Percentiles rank a stretch among this genome's conserved stretches.
Evolutionary conservation across 1,140 invertebrate genomes (phyloP).

Genomic region (Venustaconcha ellipsiformis): DNA sequence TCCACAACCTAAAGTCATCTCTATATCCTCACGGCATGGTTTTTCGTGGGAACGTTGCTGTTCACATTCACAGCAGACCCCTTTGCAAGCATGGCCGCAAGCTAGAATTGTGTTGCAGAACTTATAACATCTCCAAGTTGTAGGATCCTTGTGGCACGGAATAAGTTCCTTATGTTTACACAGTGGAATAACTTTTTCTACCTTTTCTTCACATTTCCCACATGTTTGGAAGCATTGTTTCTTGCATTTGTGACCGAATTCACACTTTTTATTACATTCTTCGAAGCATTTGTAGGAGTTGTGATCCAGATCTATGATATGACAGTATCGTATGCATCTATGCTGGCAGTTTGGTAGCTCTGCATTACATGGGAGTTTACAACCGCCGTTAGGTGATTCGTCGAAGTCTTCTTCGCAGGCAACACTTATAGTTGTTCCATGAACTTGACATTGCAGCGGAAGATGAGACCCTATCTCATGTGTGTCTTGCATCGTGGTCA

Average conservation of each 20-base stretch:
- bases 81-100: slow-evolving; percentile 75
- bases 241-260: slow-evolving; percentile 40
- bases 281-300: slow-evolving; percentile 37
- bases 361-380: slow-evolving; percentile 51
- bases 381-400: slow-evolving; percentile 62
- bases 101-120: slow-evolving; percentile 20
- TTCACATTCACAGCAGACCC: slow-evolving; percentile 74
- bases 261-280: slow-evolving; percentile 44
- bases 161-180: slow-evolving; percentile 27
- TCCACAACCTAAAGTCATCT: slow-evolving; percentile 44
- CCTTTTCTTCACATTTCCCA: slow-evolving; percentile 27
- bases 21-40: slow-evolving; percentile 2
- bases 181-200: slow-evolving; percentile 17
- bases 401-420: slow-evolving; percentile 52
- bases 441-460: slow-evolving; percentile 63
- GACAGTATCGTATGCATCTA: slow-evolving; percentile 48
- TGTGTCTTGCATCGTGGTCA: slow-evolving; percentile 25
- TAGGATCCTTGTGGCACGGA: slow-evolving; percentile 22
- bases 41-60: slow-evolving; percentile 24
- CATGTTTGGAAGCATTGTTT: slow-evolving; percentile 44
- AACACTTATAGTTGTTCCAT: slow-evolving; percentile 42
- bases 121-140: slow-evolving; percentile 10
- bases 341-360: slow-evolving; percentile 55
- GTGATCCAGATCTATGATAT: slow-evolving; percentile 46
- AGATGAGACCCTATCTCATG: slow-evolving; percentile 46